These are phyloP conservation scores for Microplitis manilae DNA, from an alignment of 2,888 invertebrate genomes.

Conservation along the genomic window DNA sequence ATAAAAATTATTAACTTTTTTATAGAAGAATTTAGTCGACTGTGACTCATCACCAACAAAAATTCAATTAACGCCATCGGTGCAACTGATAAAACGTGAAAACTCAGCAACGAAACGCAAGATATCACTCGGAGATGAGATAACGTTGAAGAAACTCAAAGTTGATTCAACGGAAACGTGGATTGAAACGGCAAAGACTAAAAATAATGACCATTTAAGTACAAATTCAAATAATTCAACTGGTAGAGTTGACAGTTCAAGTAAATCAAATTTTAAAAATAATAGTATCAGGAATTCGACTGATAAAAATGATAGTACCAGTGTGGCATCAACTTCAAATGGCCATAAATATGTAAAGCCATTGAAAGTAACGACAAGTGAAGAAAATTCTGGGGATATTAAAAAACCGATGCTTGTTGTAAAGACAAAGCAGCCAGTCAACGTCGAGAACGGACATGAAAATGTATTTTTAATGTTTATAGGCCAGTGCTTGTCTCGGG, in stretches of 20 bases:
- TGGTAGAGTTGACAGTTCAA: no score
- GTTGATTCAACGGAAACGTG: background rate
- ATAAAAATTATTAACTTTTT: background rate
- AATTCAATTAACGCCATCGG: background rate
- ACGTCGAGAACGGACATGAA: slow-evolving; percentile 52
- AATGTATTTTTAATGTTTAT: slow-evolving; percentile 61
- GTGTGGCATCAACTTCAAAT: background rate
- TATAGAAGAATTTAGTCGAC: background rate
- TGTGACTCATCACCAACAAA: background rate
- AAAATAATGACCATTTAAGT: no score
- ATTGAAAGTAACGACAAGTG: background rate
- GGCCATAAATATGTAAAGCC: background rate
- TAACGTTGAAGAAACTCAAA: background rate
- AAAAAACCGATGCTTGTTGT: slow-evolving; percentile 56
- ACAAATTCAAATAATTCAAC: no score
- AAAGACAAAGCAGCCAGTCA: slow-evolving; percentile 53
- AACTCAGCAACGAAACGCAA: background rate
- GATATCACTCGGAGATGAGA: background rate
- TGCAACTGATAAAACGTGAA: background rate
- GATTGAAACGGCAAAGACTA: background rate
- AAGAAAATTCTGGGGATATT: background rate
- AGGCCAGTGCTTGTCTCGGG: slow-evolving; percentile 57
- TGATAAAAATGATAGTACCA: background rate
- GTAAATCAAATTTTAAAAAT: no score
- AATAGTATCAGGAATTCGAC: no score